These are phyloP conservation scores for Solea senegalensis DNA, from an alignment of 2,113 vertebrate species.

Conservation along the genomic window DNA sequence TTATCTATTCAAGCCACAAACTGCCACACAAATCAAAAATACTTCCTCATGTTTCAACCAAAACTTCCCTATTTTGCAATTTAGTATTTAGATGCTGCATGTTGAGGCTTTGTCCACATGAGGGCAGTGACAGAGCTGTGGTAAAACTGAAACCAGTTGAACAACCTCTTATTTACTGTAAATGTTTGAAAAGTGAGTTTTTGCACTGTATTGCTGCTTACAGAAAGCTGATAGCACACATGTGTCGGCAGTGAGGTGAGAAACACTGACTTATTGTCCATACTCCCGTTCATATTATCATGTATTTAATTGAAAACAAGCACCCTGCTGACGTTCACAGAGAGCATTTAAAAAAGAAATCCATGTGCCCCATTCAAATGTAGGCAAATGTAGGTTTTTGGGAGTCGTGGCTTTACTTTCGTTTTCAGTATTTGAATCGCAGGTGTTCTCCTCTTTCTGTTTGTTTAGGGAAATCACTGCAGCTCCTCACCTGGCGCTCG, in stretches of 20 bases:
- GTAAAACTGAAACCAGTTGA: slow-evolving; percentile 42
- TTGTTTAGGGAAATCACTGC: slow-evolving; percentile 83
- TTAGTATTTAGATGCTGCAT: slow-evolving; percentile 21
- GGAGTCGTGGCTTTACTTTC: slow-evolving; percentile 25
- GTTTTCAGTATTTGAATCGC: slow-evolving; percentile 66
- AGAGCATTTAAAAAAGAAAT: background rate
- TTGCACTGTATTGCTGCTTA: background rate
- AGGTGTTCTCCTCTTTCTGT: slow-evolving; percentile 66
- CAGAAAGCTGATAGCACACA: background rate
- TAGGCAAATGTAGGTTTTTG: slow-evolving; percentile 64
- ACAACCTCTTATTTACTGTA: slow-evolving; percentile 55
- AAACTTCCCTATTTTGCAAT: slow-evolving; percentile 11
- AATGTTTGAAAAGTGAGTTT: slow-evolving; percentile 38
- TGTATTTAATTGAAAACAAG: background rate
- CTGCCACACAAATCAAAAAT: slow-evolving; percentile 32
- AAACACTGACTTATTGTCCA: background rate
- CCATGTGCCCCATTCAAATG: slow-evolving; percentile 68
- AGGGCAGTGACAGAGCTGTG: slow-evolving; percentile 25
- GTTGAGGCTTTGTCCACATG: slow-evolving; percentile 49
- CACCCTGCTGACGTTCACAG: background rate
- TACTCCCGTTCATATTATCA: background rate
- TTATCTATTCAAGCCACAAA: background rate
- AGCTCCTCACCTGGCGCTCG: slow-evolving; percentile 41
- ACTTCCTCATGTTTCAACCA: slow-evolving; percentile 41
- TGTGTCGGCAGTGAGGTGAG: background rate